Evolutionary conservation across 2,888 invertebrate species (phyloP), one percentile per base, ranked within the genome.

Genomic region (Clistopyga incitator): DNA sequence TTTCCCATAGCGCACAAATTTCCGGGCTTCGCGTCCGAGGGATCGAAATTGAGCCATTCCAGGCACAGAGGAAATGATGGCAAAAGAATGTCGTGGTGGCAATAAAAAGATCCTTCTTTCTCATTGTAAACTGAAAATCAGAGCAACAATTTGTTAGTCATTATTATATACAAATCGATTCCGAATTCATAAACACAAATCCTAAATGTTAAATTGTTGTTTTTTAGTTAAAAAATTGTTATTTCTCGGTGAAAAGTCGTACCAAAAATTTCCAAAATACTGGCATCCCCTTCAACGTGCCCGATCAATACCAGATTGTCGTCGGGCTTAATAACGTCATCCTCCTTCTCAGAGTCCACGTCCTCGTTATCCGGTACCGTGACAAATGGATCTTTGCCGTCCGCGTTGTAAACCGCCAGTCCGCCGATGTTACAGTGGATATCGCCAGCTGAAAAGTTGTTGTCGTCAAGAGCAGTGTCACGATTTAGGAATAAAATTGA

Each of bases 1-100:
- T 96, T 96, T 13, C 98, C 99, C 79, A 99, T 95, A 0, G 99
- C 99, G 88, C 98, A 97, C 88, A 98, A 95, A 93, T 98, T 99
- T 20, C 96, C 97, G 82, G 95, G 94, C 81, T 94, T 94, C 50
- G 96, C 95, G 85, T 97, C 96, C 93, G 95, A 93, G 0, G 98
- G 96, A 93, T 98, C 98, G 92, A 97, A 98, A 92, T 97, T 97
- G 79, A 99, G 94, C 97, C 98, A 98, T 93, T 99, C 99, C 71
- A 99, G 95, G 89, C 98, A 98, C 13, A 99, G 94, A 0, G 99
- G 99, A 92, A 98, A 97, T 87, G 97, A 96, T 0, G 98, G 97
- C 81, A 99, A 93, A 25, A 98, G 94, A 81, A 98, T 95, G 93
- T 99, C 99, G 92, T 99, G 99, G 92, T 99, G 99, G 2, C 98